Conservation (phyloP, 2,113 vertebrate species). For the Phrynosoma platyrhinos region DNA sequence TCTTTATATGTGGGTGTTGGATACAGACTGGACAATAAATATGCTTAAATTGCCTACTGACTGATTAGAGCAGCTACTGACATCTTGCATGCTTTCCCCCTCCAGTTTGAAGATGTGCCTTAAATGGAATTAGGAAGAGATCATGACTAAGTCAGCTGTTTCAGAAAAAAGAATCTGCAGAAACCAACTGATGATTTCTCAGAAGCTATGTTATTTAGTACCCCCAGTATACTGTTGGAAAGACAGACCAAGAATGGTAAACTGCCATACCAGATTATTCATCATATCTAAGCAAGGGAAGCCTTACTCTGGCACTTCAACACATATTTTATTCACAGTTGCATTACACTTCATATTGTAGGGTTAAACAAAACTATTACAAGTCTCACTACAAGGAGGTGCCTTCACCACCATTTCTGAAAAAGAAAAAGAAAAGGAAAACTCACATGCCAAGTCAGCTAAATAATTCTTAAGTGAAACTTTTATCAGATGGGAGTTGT, state of each 20-base stretch:
- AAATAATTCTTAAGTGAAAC: background rate
- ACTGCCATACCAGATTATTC: too few relatives aligned
- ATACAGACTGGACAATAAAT: slow-evolving; percentile 31
- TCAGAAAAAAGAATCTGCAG: background rate
- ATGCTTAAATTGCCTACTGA: slow-evolving; percentile 1
- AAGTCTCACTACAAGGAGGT: background rate
- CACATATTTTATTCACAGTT: rapidly evolving
- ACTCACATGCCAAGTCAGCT: background rate
- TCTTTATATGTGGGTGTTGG: slow-evolving; percentile 14
- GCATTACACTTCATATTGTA: background rate
- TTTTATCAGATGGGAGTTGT: background rate
- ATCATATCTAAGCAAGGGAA: background rate
- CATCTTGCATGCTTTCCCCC: background rate
- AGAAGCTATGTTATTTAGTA: background rate
- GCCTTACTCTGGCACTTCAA: background rate
- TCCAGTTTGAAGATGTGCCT: background rate
- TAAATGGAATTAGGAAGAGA: slow-evolving; percentile 45
- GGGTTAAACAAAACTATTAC: rapidly evolving
- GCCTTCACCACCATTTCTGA: background rate
- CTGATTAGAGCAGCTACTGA: rapidly evolving
- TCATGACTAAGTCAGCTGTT: slow-evolving; percentile 19
- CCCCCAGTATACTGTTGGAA: background rate
- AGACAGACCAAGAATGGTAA: background rate
- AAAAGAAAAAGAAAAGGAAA: background rate
- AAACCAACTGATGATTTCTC: background rate